phyloP scores from a whole-genome alignment of 2,888 invertebrate species.

The Ectropis crepuscularia region DNA sequence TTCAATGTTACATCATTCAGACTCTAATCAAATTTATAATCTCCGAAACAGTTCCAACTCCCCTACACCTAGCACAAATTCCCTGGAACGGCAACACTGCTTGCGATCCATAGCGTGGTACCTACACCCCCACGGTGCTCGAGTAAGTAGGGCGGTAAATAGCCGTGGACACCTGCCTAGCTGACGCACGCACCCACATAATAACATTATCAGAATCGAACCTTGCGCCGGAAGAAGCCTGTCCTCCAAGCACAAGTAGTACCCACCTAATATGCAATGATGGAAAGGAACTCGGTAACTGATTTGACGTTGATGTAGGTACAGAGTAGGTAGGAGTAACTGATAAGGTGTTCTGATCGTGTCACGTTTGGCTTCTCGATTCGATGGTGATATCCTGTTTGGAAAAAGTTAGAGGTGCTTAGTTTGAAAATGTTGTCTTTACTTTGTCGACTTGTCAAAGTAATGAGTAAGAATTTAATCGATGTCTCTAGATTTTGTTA shows the following conservation, averaged over 20 bases:
- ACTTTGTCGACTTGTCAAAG: too few relatives aligned
- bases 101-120: slow-evolving; percentile 72
- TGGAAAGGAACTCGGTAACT: slow-evolving; percentile 15
- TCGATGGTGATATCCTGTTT: slow-evolving; percentile 22
- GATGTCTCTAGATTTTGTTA: too few relatives aligned
- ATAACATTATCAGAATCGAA: slow-evolving; percentile 40
- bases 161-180: slow-evolving; percentile 74
- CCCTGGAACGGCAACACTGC: too few relatives aligned
- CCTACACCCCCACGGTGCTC: slow-evolving; percentile 65
- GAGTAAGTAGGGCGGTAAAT: slow-evolving; percentile 79
- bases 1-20: too few relatives aligned
- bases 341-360: slow-evolving; percentile 26
- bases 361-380: slow-evolving; percentile 18
- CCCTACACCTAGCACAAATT: too few relatives aligned
- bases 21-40: too few relatives aligned
- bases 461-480: too few relatives aligned
- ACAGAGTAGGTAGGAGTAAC: slow-evolving; percentile 16
- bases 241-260: slow-evolving; percentile 9
- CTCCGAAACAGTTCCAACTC: too few relatives aligned
- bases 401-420: slow-evolving; percentile 12
- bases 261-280: slow-evolving; percentile 21
- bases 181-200: slow-evolving; percentile 62
- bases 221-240: slow-evolving; percentile 22
- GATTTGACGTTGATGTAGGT: slow-evolving; percentile 29
- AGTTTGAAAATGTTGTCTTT: slow-evolving; percentile 6